These are phyloP conservation scores for Erebia ligea DNA, from an alignment of 2,888 invertebrate genomes.

Conservation along the genomic window DNA sequence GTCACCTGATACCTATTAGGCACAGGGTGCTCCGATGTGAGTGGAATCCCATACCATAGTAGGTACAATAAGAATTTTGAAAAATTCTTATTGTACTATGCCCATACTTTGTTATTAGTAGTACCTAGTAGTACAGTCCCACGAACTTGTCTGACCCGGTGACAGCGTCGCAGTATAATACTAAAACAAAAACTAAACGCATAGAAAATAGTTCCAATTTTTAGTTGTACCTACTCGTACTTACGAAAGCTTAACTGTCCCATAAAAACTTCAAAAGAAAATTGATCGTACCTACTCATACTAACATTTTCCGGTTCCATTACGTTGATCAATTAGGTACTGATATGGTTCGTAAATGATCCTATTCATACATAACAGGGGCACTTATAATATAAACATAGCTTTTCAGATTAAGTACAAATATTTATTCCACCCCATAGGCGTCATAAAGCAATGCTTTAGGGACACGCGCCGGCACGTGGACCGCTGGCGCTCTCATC, in stretches of 20 bases:
- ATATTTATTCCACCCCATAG: constrained; percentile 62
- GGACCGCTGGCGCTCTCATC: constrained; percentile 45
- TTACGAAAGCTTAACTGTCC: background rate
- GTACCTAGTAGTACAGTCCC: no score
- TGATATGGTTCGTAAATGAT: constrained; percentile 44
- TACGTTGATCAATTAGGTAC: constrained; percentile 38
- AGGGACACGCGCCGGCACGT: constrained; percentile 67
- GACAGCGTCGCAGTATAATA: no score
- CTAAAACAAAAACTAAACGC: no score
- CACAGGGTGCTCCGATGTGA: no score
- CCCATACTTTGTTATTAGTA: no score
- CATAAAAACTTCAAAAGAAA: constrained; percentile 32
- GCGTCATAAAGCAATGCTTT: constrained; percentile 47
- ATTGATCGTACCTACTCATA: constrained; percentile 19
- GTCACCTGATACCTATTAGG: no score
- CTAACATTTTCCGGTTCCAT: constrained; percentile 40
- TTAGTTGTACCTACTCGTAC: no score
- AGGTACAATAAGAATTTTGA: no score
- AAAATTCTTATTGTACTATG: no score
- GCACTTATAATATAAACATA: constrained; percentile 58
- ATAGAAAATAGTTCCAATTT: no score
- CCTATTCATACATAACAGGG: constrained; percentile 53
- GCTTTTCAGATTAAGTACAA: constrained; percentile 59
- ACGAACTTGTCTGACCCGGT: no score
- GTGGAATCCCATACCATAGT: no score